Evolutionary conservation across 2,797 vertebrate genomes (phyloP), one percentile per base, ranked within the genome.

Genomic region (Pseudocheirus occidentalis): DNA sequence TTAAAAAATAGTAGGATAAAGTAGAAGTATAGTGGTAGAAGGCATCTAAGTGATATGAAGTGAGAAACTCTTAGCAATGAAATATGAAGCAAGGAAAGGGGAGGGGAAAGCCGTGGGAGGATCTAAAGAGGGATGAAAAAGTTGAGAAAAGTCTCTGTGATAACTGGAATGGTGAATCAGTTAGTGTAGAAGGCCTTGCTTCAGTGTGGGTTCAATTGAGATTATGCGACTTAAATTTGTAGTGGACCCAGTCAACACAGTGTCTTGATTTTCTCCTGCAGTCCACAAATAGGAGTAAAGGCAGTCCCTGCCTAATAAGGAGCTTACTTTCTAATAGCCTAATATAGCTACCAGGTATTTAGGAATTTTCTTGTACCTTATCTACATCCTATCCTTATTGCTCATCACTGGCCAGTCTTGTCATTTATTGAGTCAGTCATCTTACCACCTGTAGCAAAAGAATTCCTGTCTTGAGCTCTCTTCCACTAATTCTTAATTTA

Each of bases 261-360:
- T 73, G 16, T 40, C 16, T 73, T 40, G n/a, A 73, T 40, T 73
- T 73, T 73, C 66, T 40, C n/a, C n/a, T 40, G n/a, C 5, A 73
- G 16, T 73, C n/a, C 5, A 21, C 16, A 73, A 21, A 73, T 73
- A 73, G n/a, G n/a, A 40, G 21, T 40, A 73, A 40, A 73, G n/a
- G 5, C 66, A 40, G n/a, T 5, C 55, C 12, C 14, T 66, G 62
- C 62, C 34, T 14, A n/a, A 34, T 13, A n/a, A n/a, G 62, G 34
- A n/a, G 4, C 95, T 94, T 94, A 50, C 54, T 94, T 14, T 94
- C 46, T 92, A 93, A 6, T 95, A 87, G 54, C n/a, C 21, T 58
- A 90, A 9, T 93, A 55, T 91, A 94, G 21, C 90, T 93, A 3
- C 54, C 59, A 27, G 34, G 55, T 94, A 66, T 58, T 91, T 59